Conservation (phyloP, 2,113 vertebrate genomes). For the Xiphorhynchus elegans region DNA sequence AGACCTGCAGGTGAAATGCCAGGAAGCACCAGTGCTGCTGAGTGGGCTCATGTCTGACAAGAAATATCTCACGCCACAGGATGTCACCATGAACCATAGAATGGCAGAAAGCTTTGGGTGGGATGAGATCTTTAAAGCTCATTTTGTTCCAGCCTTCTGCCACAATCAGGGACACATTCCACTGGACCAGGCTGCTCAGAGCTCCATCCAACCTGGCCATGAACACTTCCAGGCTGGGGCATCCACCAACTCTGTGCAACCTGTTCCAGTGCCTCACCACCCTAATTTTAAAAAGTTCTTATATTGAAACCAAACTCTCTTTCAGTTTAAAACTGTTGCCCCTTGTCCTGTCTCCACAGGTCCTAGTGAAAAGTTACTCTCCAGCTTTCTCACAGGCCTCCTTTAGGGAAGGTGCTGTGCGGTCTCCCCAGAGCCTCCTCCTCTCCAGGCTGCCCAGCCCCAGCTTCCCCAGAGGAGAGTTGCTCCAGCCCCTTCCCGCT, state of each 20-base stretch:
- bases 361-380: too few relatives aligned
- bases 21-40: accelerated
- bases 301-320: not conserved
- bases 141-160: not conserved
- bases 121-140: not conserved
- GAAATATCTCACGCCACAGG: not conserved
- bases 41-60: not conserved
- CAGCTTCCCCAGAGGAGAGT: too few relatives aligned
- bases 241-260: not conserved
- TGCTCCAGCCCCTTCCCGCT: too few relatives aligned
- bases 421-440: too few relatives aligned
- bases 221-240: not conserved
- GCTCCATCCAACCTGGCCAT: not conserved
- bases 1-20: not conserved
- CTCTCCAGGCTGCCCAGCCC: too few relatives aligned
- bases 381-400: too few relatives aligned
- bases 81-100: accelerated
- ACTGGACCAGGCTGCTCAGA: not conserved
- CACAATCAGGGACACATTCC: not conserved
- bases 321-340: not conserved
- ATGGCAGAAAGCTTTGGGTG: not conserved
- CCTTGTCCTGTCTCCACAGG: too few relatives aligned
- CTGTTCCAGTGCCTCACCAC: not conserved
- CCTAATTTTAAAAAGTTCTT: not conserved
- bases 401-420: too few relatives aligned